Conservation (phyloP, 2,113 vertebrate genomes). For the Scopus umbretta region DNA sequence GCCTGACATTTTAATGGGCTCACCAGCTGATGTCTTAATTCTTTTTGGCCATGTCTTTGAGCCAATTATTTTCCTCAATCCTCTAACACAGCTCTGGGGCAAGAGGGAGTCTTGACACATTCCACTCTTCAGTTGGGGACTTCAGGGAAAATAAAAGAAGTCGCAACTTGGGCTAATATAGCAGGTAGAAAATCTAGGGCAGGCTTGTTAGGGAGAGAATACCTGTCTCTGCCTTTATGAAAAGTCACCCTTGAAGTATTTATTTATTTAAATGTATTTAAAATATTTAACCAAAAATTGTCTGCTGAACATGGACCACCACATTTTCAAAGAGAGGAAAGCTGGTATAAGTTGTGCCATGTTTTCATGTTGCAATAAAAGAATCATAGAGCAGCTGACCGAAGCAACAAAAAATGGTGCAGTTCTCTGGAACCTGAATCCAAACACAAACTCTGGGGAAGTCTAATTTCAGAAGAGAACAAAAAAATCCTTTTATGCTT, state of each 20-base stretch:
- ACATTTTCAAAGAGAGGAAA: not conserved
- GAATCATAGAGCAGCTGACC: not conserved
- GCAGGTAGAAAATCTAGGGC: conserved; percentile 10
- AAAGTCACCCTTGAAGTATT: conserved; percentile 27
- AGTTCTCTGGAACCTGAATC: not conserved
- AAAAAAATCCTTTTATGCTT: not conserved
- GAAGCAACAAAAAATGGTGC: not conserved
- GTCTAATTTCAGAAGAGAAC: not conserved
- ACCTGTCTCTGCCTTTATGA: not conserved
- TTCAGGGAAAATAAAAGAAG: not conserved
- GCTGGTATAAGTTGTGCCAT: not conserved
- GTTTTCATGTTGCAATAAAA: not conserved
- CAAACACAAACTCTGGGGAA: not conserved
- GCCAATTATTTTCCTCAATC: not conserved
- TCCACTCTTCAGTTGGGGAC: not conserved
- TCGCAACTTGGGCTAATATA: not conserved
- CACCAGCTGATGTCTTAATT: not conserved
- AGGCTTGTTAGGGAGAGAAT: not conserved
- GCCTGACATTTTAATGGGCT: conserved; percentile 20
- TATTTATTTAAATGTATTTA: conserved; percentile 53
- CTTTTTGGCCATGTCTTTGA: not conserved
- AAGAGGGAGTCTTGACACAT: not conserved
- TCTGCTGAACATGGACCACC: not conserved
- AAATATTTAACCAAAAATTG: conserved; percentile 47
- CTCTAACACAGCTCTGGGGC: not conserved